Conservation (phyloP, 64 coral and sea anemone genomes). For the Orbicella faveolata region DNA sequence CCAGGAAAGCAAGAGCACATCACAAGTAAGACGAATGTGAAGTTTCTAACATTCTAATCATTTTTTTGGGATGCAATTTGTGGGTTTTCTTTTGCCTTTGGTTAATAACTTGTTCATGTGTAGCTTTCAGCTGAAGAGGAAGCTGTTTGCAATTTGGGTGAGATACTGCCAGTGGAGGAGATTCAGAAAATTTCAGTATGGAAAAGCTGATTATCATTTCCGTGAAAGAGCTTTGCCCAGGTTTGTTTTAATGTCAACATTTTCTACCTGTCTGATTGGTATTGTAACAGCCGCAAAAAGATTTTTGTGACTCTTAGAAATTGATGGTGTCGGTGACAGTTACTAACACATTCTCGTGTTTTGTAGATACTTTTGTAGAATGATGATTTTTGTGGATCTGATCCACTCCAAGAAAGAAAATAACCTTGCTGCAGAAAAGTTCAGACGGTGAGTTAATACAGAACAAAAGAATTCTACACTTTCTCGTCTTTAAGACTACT, state of each 20-base stretch:
- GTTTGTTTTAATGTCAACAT: constrained; percentile 14
- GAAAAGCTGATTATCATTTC: constrained; percentile 69
- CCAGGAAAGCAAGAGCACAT: constrained; percentile 68
- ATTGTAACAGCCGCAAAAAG: too few species aligned
- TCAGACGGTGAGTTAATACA: constrained; percentile 67
- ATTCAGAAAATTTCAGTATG: constrained; percentile 66
- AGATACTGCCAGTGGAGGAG: constrained; percentile 68
- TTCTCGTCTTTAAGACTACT: background rate
- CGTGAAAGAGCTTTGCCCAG: constrained; percentile 68
- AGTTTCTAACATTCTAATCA: background rate
- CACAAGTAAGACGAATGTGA: constrained; percentile 47
- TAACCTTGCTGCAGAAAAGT: constrained; percentile 42
- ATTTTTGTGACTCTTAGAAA: background rate
- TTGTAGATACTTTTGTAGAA: constrained; percentile 67
- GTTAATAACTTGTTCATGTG: background rate
- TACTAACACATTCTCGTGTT: background rate
- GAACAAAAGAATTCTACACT: background rate
- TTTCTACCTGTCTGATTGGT: background rate
- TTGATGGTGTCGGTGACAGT: background rate
- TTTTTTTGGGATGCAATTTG: background rate
- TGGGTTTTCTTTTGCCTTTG: background rate
- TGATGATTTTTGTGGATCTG: constrained; percentile 72
- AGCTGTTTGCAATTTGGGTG: constrained; percentile 42
- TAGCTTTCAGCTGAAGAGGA: constrained; percentile 52
- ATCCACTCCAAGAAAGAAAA: constrained; percentile 61